Percentiles rank a stretch among this genome's conserved stretches.
phyloP scores from a whole-genome alignment of 2,113 vertebrate species.

The Entelurus aequoreus region DNA sequence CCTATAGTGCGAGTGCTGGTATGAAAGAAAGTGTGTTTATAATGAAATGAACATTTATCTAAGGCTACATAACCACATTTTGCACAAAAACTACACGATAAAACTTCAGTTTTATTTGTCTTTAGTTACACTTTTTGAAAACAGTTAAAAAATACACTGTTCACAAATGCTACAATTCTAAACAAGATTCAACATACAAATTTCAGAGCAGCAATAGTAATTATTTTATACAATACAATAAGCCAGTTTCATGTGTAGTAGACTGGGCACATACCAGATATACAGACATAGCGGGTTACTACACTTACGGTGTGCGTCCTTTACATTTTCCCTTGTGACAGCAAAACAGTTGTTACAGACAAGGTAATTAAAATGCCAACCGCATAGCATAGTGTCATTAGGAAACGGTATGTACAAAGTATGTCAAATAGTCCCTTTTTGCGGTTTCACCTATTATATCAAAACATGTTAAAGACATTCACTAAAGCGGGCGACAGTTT shows the following conservation, averaged over 20 bases:
- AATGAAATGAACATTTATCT: too few species aligned
- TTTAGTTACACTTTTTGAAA: slow-evolving; percentile 56
- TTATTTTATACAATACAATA: slow-evolving; percentile 27
- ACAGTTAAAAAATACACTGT: slow-evolving; percentile 51
- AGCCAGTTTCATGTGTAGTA: slow-evolving; percentile 41
- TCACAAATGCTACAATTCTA: slow-evolving; percentile 61
- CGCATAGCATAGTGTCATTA: slow-evolving; percentile 27
- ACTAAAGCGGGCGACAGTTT: slow-evolving; percentile 7
- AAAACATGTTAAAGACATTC: slow-evolving; percentile 29
- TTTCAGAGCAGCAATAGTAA: slow-evolving; percentile 37
- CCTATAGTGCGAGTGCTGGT: too few species aligned
- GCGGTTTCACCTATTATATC: slow-evolving; percentile 16
- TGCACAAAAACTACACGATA: not conserved
- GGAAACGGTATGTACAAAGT: not conserved
- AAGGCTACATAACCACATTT: too few species aligned
- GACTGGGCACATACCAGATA: slow-evolving; percentile 41
- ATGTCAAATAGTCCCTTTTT: not conserved
- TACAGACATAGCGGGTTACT: slow-evolving; percentile 22
- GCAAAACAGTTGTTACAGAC: not conserved
- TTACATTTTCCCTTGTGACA: too few species aligned
- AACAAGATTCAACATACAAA: slow-evolving; percentile 46
- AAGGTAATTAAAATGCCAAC: slow-evolving; percentile 9
- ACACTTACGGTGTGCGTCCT: not conserved
- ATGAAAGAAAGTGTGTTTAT: not conserved
- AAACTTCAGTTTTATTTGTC: slow-evolving; percentile 37